These are phyloP conservation scores for Spermophilus dauricus DNA, from an alignment of 2,113 vertebrate genomes.

Conservation along the genomic window DNA sequence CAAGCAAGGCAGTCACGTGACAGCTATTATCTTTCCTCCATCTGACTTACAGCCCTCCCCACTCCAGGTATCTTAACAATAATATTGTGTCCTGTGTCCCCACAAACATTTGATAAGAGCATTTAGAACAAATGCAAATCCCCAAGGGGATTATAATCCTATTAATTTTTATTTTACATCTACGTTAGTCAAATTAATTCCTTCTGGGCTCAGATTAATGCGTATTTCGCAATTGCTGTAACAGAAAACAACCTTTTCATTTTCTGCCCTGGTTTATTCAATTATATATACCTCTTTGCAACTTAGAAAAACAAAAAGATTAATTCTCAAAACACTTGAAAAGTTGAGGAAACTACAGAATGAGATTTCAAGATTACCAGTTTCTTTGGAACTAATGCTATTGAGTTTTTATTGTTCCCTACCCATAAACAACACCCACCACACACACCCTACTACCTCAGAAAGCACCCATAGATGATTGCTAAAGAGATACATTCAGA, in stretches of 20 bases:
- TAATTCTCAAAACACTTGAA: background rate
- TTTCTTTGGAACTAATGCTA: background rate
- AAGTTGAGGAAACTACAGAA: background rate
- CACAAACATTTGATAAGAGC: conserved; percentile 36
- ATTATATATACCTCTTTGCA: conserved; percentile 21
- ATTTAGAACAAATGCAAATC: background rate
- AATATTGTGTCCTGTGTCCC: background rate
- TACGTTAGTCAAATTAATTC: conserved; percentile 15
- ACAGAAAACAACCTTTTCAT: conserved; percentile 35
- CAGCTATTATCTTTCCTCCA: background rate
- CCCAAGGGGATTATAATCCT: background rate
- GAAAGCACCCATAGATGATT: no score
- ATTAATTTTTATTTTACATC: conserved; percentile 37
- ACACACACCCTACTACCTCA: background rate
- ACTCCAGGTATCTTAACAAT: background rate
- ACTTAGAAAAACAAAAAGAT: conserved; percentile 13
- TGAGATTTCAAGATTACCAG: background rate
- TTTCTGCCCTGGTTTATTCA: conserved; percentile 25
- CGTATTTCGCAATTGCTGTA: background rate
- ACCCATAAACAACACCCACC: background rate
- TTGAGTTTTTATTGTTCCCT: background rate
- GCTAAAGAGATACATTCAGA: background rate
- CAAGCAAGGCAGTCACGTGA: background rate
- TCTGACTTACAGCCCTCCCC: no score
- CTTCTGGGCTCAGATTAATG: conserved; percentile 22